Base-by-base conservation (phyloP, 2,888 invertebrate species). In the Lasioglossum morio region DNA sequence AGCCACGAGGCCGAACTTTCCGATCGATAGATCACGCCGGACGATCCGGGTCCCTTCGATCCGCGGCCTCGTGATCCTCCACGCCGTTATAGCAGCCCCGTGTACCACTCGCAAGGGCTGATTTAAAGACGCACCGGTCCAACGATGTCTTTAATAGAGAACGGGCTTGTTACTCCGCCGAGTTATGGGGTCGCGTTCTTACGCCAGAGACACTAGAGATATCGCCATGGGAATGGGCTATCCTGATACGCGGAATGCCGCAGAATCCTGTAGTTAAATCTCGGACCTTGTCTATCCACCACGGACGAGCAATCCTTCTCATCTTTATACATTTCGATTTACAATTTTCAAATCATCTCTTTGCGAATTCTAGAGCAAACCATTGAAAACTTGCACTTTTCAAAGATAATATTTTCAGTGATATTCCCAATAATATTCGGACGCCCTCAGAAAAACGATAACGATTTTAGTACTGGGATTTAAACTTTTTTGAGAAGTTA, bases 141-240 rank as follows among this genome's bases (percentile, higher is more conserved):
- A 74, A 27, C 70, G 81, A 53, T 23, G 75, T 57, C 53, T 77
- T 75, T 30, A 76, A 86, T 72, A 77, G 76, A 78, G 53, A 14
- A 57, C 46, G 74, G 34, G 82, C 84, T 83, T 83, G 84, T 84
- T 83, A 84, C 77, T 66, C 43, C 72, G 48, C 27, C 74, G 84
- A 84, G 84, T 84, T 84, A 84, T 84, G 84, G 83, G 77, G 77
- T 83, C 83, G 77, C 83, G 74, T 73, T 77, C 43, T 37, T 83
- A 63, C 69, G 60, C 16, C 46, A 53, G 77, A 75, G 77, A 84
- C 37, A 78, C 74, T 37, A 14, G 30, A 23, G 63, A 48, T 40
- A 48, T 48, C 43, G 78, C 19, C 72, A 72, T 30, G 75, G 34
- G 12, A 43, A 74, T 48, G 27, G 40, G 53, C 37, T 46, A 19